These are phyloP conservation scores for Tachysurus vachellii DNA, from an alignment of 2,113 vertebrate genomes.

Conservation along the genomic window DNA sequence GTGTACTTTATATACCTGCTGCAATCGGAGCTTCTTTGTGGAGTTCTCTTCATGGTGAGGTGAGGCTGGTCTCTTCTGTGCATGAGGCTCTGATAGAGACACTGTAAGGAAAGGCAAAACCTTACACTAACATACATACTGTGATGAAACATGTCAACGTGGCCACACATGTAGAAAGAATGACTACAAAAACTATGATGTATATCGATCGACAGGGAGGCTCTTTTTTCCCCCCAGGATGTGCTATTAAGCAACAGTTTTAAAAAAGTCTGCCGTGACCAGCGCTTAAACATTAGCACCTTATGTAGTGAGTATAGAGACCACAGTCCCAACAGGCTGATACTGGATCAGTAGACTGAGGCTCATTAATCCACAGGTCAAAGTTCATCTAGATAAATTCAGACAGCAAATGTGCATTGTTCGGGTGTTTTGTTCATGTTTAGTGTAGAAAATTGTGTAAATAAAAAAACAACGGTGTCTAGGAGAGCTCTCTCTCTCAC, in stretches of 20 bases:
- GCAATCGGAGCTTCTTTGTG: constrained; percentile 74
- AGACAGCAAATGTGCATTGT: not conserved
- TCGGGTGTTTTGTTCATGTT: not conserved
- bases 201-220: not conserved
- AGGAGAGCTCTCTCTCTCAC: not conserved
- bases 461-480: not conserved
- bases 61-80: constrained; percentile 75
- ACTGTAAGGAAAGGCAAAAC: not conserved
- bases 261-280: not conserved
- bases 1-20: constrained; percentile 76
- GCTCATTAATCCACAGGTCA: not conserved
- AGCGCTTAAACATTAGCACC: not conserved
- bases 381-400: not conserved
- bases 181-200: not conserved
- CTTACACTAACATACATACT: accelerated
- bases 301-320: not conserved
- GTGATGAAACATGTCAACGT: not conserved
- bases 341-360: not conserved
- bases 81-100: constrained; percentile 61
- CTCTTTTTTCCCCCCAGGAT: not conserved
- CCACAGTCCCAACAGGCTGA: not conserved
- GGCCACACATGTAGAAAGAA: not conserved
- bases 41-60: constrained; percentile 74
- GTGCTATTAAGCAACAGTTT: not conserved
- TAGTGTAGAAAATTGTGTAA: not conserved